Evolutionary conservation across 2,888 invertebrate species (phyloP), one percentile per base, ranked within the genome.

Genomic region (Monopis laevigella): DNA sequence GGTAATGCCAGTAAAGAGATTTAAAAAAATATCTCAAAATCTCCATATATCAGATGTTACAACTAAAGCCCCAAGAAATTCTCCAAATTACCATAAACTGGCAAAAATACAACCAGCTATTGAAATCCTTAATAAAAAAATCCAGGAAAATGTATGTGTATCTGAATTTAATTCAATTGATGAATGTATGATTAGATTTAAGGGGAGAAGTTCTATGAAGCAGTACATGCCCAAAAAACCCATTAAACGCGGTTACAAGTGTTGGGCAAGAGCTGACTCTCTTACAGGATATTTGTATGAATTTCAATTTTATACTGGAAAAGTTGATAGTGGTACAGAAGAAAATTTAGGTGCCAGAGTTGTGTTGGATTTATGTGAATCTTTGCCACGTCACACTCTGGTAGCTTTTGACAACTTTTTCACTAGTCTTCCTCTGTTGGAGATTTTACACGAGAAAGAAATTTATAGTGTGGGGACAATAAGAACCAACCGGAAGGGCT

Each of bases 271-370:
- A 14, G 40, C 35, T n/a, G 45, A 46, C 42, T 44, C 45, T 27
- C 24, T 21, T 14, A 47, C 47, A 26, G 44, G 44, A 12, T 47
- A 45, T 41, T 34, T 46, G 19, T 44, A 46, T 43, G 34, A 48
- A 43, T 48, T 45, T 29, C 43, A 48, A 41, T 42, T 46, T 41
- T 48, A 45, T 46, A 45, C 48, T 38, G 48, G 46, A 16, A 45
- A 39, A 42, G 39, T 40, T 29, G 43, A 44, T 32, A 43, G 13
- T 44, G 40, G 40, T 28, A 43, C 39, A 40, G 45, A 47, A 42
- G 43, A 47, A 36, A 42, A 42, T 14, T 46, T 45, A 44, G 44
- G 45, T 30, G 41, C 43, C 21, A 46, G 45, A 42, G 48, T 48
- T n/a, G 38, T 48, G 39, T 29, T 48, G 40, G 43, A 19, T 40